Evolutionary conservation across 1,140 invertebrate species (phyloP).

Genomic region (Drosophila ambigua): DNA sequence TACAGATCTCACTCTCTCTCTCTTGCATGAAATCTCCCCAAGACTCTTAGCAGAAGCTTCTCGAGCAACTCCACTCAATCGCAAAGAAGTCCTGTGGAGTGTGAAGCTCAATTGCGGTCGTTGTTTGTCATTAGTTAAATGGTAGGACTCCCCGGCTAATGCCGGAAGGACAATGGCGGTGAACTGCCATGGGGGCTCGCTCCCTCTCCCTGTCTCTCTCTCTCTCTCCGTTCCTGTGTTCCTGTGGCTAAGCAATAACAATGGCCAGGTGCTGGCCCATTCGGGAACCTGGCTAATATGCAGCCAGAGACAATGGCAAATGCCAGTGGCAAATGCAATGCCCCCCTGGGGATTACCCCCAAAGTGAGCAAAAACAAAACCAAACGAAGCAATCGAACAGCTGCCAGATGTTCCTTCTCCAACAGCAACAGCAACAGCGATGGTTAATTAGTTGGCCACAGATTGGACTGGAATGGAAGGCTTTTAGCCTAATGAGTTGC

Average conservation of each 20-base stretch:
- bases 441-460: constrained; percentile 56
- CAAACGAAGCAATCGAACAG: constrained; percentile 20
- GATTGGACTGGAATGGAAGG: neutral
- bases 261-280: constrained; percentile 29
- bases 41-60: constrained; percentile 7
- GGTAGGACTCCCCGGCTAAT: constrained; percentile 6
- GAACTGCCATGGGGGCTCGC: neutral
- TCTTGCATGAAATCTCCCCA: neutral
- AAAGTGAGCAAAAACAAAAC: constrained; percentile 72
- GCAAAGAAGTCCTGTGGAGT: constrained; percentile 12
- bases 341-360: constrained; percentile 43
- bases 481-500: constrained; percentile 70
- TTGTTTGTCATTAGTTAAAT: constrained; percentile 51
- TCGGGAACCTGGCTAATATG: constrained; percentile 62
- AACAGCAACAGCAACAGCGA: neutral
- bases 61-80: neutral
- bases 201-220: neutral
- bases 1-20: too few species aligned
- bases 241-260: constrained; percentile 70
- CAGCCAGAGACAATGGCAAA: constrained; percentile 30
- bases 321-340: constrained; percentile 23
- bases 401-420: constrained; percentile 46
- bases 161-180: neutral
- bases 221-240: neutral
- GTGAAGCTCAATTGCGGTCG: constrained; percentile 20